Evolutionary conservation across 2,113 vertebrate genomes (phyloP), one percentile per base, ranked within the genome.

Genomic region (Garra rufa): DNA sequence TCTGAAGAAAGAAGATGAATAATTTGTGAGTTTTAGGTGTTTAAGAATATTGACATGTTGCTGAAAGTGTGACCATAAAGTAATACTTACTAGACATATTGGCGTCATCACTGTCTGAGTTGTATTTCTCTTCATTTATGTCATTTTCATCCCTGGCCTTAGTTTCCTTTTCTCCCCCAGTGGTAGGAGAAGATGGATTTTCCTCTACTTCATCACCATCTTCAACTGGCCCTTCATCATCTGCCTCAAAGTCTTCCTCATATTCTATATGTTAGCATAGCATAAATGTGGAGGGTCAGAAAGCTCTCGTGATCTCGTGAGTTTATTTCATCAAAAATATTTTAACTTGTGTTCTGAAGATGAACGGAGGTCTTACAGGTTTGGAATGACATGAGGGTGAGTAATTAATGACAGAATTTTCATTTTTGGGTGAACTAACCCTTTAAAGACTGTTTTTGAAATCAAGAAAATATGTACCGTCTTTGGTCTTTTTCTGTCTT

Each of bases 231-330:
- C 93, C 95, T 83, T 96, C 94, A 38, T 96, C 95, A 9, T 96
- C 96, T 84, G 87, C 93, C 94, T 99, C 97, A 94, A 98, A 99
- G 93, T 98, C 97, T 90, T 97, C 96, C 83, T 97, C 95, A 74
- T 97, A 98, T 79, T 96, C 98, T 99, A 81, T 65, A 74, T 78
- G 86, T 83, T 6, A 87, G 76, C 91, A 89, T 17, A 67, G 24
- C 2, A 10, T 24, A 28, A 69, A 43, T 50, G 10, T 10, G 10
- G 10, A 34, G 34, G 34, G 34, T 34, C 34, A 34, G 34, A 34
- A 34, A 34, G 34, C 1, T 34, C 34, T 34, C 34, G 34, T 3
- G n/a, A n/a, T n/a, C n/a, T n/a, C n/a, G n/a, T n/a, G n/a, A n/a
- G n/a, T n/a, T n/a, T n/a, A 34, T 34, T 34, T 34, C 34, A 34